Percentiles rank a stretch among this genome's conserved stretches.
phyloP scores from a whole-genome alignment of 2,113 vertebrate species.

The Herpetotheres cachinnans region DNA sequence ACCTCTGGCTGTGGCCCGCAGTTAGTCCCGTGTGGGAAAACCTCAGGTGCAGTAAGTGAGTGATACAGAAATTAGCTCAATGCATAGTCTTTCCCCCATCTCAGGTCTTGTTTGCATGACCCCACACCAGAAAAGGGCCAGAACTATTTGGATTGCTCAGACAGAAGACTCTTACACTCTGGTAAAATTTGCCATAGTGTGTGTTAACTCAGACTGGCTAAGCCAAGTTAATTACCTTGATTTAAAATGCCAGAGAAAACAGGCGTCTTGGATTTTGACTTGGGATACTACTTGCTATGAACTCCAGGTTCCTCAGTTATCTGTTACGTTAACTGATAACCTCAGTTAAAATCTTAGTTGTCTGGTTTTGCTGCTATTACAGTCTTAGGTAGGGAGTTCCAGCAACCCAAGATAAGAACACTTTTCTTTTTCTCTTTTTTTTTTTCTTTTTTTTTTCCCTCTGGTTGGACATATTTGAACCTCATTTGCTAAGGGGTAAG shows the following conservation, averaged over 20 bases:
- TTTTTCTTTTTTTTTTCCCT: background rate
- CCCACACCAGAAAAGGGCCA: background rate
- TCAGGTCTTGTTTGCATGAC: background rate
- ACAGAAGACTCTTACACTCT: background rate
- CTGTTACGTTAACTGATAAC: background rate
- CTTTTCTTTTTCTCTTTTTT: background rate
- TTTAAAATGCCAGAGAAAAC: background rate
- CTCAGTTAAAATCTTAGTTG: background rate
- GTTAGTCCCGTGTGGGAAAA: background rate
- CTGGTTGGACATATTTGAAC: background rate
- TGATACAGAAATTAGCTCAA: background rate
- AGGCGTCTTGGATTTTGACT: background rate
- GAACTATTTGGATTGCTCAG: background rate
- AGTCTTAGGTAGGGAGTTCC: background rate
- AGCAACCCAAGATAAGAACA: background rate
- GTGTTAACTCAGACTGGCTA: background rate
- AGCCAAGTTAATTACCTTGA: background rate
- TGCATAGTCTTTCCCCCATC: background rate
- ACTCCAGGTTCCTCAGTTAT: background rate
- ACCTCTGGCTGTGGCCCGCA: background rate
- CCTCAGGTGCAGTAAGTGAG: background rate
- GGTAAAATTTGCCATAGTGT: background rate
- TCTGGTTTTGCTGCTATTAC: background rate
- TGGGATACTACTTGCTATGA: background rate
- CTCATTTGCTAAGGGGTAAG: background rate